Base-by-base conservation (phyloP, 1,140 invertebrate species). In the Trigoniulus corallinus region DNA sequence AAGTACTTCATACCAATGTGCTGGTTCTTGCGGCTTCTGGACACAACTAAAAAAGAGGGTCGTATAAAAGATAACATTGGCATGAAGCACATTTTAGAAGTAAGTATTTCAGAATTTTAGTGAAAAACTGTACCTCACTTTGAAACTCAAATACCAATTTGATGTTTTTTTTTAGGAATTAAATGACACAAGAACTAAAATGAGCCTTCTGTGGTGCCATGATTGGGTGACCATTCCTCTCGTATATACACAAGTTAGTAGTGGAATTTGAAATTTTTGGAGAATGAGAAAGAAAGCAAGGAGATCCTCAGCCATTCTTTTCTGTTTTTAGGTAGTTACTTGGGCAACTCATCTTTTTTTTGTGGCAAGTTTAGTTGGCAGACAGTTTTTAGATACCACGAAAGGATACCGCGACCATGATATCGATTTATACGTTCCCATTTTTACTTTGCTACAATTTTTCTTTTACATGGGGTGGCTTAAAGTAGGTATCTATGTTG, bases 1-100 rank as follows among this genome's bases (percentile, higher is more conserved):
- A 91, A 89, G 61, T 91, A 88, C 62, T 91, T 86, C 86, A 85
- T 89, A 80, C 87, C 87, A 0, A 67, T 88, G 3, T 83, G 87
- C 1, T 91, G 87, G 87, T 86, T 85, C 26, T 86, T 84, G 0
- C 87, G 88, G 61, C 84, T 91, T 52, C 85, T 89, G 54, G 87
- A 87, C 63, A 69, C 84, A 52, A 84, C 85, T 0, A 69, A 84
- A 49, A 82, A 83, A 59, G 84, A 89, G 57, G 74, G 77, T 0
- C 65, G 85, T 27, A 88, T 88, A 54, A 74, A 75, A 13, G 86
- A 81, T 57, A 84, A 43, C 3, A 24, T 43, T 22, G 21, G 42
- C 15, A 15, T 51, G 3, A 51, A 51, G 47, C 50, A 51, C 23
- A 47, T 51, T 47, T 47, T 51, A 29, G 50, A 51, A 23, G 50